A percentile compares a stretch with the other conserved stretches of the same genome.
These are phyloP conservation scores for Mylabris sibirica DNA, from an alignment of 2,888 invertebrate species.

Conservation along the genomic window DNA sequence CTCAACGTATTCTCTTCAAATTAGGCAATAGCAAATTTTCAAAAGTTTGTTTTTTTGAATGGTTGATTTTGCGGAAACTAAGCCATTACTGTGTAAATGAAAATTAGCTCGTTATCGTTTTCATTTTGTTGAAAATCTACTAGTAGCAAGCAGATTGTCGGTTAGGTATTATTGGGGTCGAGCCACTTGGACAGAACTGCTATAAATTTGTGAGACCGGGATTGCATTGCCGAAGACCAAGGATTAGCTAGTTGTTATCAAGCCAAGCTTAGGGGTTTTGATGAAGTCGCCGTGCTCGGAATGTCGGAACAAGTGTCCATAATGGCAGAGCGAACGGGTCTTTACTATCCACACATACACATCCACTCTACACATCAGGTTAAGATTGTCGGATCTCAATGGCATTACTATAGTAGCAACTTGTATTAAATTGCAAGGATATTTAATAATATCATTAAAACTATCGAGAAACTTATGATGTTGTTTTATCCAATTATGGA, in stretches of 20 bases:
- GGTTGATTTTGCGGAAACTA: not conserved
- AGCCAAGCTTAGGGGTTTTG: conserved; percentile 56
- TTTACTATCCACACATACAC: conserved; percentile 18
- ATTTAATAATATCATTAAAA: conserved; percentile 37
- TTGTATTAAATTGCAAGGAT: conserved; percentile 36
- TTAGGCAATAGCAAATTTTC: not conserved
- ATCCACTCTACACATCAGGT: conserved; percentile 19
- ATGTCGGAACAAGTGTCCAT: conserved; percentile 53
- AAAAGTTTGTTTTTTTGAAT: no score
- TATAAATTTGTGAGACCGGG: conserved; percentile 54
- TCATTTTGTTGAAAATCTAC: conserved; percentile 10
- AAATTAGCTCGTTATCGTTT: conserved; percentile 5
- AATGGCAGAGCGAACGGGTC: conserved; percentile 44
- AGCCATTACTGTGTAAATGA: conserved; percentile 8
- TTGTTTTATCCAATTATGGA: not conserved
- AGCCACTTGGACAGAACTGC: conserved; percentile 47
- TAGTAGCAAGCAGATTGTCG: conserved; percentile 43
- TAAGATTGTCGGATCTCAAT: conserved; percentile 32
- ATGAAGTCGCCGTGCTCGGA: conserved; percentile 57
- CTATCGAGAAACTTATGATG: conserved; percentile 25
- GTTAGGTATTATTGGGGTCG: conserved; percentile 48
- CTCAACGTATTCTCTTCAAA: not conserved
- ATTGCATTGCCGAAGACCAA: conserved; percentile 52
- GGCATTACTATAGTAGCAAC: conserved; percentile 33
- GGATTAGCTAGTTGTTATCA: conserved; percentile 58